phyloP scores from a whole-genome alignment of 2,797 vertebrate genomes.

The Mionectes olivaceus region DNA sequence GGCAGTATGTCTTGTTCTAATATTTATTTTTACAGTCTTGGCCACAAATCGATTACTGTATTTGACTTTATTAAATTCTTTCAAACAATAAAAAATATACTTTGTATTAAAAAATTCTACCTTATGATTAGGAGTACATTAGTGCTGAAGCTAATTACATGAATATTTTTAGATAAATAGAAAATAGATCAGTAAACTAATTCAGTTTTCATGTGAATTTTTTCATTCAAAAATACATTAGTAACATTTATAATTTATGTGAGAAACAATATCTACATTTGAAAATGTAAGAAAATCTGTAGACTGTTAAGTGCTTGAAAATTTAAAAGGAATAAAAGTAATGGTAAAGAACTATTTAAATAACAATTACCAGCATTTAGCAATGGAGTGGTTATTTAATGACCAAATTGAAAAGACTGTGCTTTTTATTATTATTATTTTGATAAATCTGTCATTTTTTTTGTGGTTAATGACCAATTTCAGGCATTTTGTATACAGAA shows the following conservation, averaged over 20 bases:
- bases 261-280: not conserved
- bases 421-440: not conserved
- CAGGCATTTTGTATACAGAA: conserved; percentile 52
- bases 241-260: not conserved
- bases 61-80: not conserved
- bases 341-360: not conserved
- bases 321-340: not conserved
- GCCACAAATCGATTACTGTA: not conserved
- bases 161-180: not conserved
- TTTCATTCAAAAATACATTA: not conserved
- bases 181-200: not conserved
- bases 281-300: not conserved
- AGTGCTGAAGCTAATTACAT: not conserved
- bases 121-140: not conserved
- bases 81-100: not conserved
- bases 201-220: rapidly evolving
- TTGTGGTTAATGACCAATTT: conserved; percentile 47
- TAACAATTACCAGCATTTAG: conserved; percentile 11
- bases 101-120: not conserved
- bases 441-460: conserved; percentile 54
- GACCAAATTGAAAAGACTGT: not conserved
- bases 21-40: not conserved
- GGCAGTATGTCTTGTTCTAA: not conserved
- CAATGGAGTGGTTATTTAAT: conserved; percentile 22
- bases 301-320: not conserved